These are phyloP conservation scores for Scolopax mira DNA, from an alignment of 2,113 vertebrate species.

Conservation along the genomic window DNA sequence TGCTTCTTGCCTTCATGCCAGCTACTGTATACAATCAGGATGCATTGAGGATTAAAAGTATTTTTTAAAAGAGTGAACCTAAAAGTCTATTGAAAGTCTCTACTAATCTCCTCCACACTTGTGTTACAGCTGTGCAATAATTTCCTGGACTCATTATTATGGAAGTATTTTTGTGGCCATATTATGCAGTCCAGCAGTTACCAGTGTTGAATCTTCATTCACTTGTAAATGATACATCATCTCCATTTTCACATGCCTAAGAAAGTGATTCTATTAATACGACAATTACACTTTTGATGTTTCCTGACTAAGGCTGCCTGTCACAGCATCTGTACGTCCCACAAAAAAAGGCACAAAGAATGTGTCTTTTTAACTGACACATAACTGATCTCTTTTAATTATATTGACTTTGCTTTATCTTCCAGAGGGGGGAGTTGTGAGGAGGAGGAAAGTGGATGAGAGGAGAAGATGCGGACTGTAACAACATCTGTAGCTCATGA, in stretches of 20 bases:
- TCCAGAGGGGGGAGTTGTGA: not conserved
- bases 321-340: not conserved
- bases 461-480: not conserved
- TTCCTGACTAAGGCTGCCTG: not conserved
- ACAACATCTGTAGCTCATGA: not conserved
- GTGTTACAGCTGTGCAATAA: slow-evolving; percentile 52
- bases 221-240: slow-evolving; percentile 43
- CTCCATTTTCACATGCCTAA: not conserved
- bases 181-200: slow-evolving; percentile 32
- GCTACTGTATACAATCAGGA: slow-evolving; percentile 39
- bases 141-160: slow-evolving; percentile 47
- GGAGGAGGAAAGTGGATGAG: not conserved
- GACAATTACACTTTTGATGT: not conserved
- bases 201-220: not conserved
- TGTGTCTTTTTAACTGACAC: not conserved
- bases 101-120: slow-evolving; percentile 34
- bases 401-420: not conserved
- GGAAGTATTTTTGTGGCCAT: slow-evolving; percentile 20
- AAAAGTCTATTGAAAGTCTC: slow-evolving; percentile 41
- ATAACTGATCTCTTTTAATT: not conserved
- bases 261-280: slow-evolving; percentile 33
- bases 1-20: slow-evolving; percentile 17
- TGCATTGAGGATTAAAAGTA: slow-evolving; percentile 57
- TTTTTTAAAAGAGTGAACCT: slow-evolving; percentile 54
- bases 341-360: not conserved